Evolutionary conservation across 2,113 vertebrate genomes (phyloP).

Genomic region (Chitala chitala): DNA sequence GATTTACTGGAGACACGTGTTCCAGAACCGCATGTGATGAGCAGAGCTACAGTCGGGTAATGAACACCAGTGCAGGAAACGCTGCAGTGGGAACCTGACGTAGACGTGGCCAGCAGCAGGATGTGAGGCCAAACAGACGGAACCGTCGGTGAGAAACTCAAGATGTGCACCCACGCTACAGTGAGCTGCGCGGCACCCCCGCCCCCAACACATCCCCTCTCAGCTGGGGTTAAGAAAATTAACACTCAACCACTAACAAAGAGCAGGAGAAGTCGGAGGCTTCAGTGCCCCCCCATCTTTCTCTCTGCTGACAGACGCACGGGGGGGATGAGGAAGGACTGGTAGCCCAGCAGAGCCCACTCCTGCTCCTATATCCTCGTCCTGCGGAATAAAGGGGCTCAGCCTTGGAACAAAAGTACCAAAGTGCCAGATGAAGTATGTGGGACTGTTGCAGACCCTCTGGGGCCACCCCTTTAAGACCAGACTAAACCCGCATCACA

Average conservation of each 20-base stretch:
- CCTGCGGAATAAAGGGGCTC: conserved; percentile 11
- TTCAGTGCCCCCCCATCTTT: neutral
- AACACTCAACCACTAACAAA: neutral
- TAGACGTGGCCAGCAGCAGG: no score
- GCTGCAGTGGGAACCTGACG: no score
- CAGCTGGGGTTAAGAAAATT: neutral
- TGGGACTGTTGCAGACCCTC: conserved; percentile 21
- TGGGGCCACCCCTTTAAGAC: neutral
- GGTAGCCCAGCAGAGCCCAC: conserved; percentile 14
- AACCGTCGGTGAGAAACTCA: no score
- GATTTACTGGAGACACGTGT: neutral
- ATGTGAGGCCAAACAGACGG: no score
- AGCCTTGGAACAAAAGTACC: conserved; percentile 20
- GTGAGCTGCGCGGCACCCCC: neutral
- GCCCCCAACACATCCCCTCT: no score
- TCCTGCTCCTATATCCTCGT: neutral
- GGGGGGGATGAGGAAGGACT: neutral
- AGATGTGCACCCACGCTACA: no score
- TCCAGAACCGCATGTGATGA: neutral
- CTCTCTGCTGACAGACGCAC: conserved; percentile 3
- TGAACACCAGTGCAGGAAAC: no score
- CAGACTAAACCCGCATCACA: conserved; percentile 13
- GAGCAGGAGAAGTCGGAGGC: neutral
- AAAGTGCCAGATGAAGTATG: conserved; percentile 28
- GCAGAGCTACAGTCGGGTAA: no score